Conservation (phyloP, 2,888 invertebrate genomes). For the Notocelia uddmanniana region DNA sequence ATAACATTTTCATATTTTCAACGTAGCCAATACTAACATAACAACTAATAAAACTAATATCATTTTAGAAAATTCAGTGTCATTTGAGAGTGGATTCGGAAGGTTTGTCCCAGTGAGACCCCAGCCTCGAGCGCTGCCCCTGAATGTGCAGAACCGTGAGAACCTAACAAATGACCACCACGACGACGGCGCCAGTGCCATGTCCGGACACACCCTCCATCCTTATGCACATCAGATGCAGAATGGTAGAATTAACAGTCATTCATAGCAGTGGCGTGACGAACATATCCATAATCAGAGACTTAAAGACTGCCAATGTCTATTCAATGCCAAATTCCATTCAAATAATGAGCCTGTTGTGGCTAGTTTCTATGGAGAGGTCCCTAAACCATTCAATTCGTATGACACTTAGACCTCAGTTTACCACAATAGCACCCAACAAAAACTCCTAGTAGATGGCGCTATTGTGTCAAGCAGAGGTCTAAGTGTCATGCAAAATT, state of each 20-base stretch:
- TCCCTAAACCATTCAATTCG: no score
- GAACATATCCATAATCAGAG: background rate
- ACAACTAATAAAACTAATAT: constrained; percentile 43
- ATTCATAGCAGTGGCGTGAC: constrained; percentile 14
- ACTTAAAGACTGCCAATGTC: no score
- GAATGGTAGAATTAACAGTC: constrained; percentile 67
- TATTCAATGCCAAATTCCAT: no score
- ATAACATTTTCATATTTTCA: constrained; percentile 1
- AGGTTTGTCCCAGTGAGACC: constrained; percentile 84
- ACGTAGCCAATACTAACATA: constrained; percentile 36
- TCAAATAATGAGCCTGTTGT: no score
- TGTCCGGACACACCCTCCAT: constrained; percentile 74
- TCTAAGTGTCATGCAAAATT: no score
- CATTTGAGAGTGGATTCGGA: constrained; percentile 81
- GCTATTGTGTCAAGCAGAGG: no score
- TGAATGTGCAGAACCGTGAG: constrained; percentile 79
- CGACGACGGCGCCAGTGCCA: constrained; percentile 72
- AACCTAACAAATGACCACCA: constrained; percentile 70
- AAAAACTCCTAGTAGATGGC: no score
- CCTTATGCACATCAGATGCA: constrained; percentile 81
- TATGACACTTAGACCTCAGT: no score
- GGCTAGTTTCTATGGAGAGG: no score
- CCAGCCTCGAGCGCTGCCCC: constrained; percentile 77
- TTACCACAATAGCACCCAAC: no score
- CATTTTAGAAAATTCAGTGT: constrained; percentile 75